Evolutionary conservation across 2,797 vertebrate genomes (phyloP).

Genomic region (Huso huso): DNA sequence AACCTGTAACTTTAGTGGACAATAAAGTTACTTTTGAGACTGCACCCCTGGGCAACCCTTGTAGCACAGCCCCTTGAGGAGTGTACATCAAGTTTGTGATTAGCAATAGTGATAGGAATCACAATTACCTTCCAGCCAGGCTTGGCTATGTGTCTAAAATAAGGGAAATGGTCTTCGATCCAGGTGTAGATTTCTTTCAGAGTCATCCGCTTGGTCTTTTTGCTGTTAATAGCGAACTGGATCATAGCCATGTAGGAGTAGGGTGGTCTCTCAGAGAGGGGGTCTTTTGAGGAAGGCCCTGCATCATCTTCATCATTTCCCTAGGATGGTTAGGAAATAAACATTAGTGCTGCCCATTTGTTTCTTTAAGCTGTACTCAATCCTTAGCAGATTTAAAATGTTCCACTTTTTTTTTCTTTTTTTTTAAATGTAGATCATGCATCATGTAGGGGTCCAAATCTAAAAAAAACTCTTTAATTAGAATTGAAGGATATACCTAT

Average conservation of each 20-base stretch:
- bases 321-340: neutral
- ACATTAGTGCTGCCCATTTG: too few relatives aligned
- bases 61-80: too few relatives aligned
- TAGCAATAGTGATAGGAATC: neutral
- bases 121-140: constrained; percentile 87
- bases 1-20: too few relatives aligned
- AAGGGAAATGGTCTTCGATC: constrained; percentile 92
- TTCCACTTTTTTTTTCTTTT: too few relatives aligned
- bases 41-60: too few relatives aligned
- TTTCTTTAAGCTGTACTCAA: too few relatives aligned
- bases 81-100: too few relatives aligned
- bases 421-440: too few relatives aligned
- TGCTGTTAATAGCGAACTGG: constrained; percentile 96
- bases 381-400: too few relatives aligned
- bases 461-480: too few relatives aligned
- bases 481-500: neutral
- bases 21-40: too few relatives aligned
- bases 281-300: constrained; percentile 31
- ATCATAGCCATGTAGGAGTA: constrained; percentile 98
- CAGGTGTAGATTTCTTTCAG: constrained; percentile 92
- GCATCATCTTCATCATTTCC: constrained; percentile 15
- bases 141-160: constrained; percentile 84
- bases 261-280: constrained; percentile 70
- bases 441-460: too few relatives aligned
- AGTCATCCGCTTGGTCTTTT: constrained; percentile 75